Evolutionary conservation across 1,140 invertebrate genomes (phyloP).

Genomic region (Oreohelix idahoensis): DNA sequence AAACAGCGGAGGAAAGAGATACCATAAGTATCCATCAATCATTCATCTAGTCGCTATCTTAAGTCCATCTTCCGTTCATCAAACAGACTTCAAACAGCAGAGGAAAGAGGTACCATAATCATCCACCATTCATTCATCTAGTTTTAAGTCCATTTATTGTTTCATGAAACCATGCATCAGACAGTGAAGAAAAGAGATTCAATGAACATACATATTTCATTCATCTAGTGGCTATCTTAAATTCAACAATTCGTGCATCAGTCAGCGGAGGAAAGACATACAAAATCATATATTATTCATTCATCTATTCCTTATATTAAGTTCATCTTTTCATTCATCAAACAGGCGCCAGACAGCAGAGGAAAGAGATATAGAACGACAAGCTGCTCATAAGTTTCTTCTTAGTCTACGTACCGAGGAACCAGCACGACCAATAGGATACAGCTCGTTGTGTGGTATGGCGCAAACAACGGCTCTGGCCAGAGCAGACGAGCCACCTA

Average conservation of each 20-base stretch:
- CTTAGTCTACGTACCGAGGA: conserved; percentile 81
- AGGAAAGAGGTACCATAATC: conserved; percentile 96
- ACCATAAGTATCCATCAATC: conserved; percentile 60
- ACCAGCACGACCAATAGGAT: conserved; percentile 21
- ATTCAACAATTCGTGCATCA: too few species aligned
- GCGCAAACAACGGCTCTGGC: background rate
- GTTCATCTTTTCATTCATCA: conserved; percentile 68
- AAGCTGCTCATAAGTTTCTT: conserved; percentile 95
- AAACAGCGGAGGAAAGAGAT: conserved; percentile 96
- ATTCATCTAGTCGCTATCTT: background rate
- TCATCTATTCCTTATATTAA: background rate
- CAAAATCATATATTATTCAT: background rate
- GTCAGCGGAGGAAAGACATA: conserved; percentile 96
- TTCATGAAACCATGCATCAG: too few species aligned
- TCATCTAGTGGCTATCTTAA: too few species aligned
- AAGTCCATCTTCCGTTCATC: conserved; percentile 43
- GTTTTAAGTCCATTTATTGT: too few species aligned
- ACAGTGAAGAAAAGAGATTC: too few species aligned
- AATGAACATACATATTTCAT: too few species aligned
- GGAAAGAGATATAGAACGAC: conserved; percentile 94
- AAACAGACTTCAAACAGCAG: conserved; percentile 94
- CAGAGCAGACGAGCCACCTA: background rate
- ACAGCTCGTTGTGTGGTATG: background rate
- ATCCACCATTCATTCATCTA: too few species aligned
- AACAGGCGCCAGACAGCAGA: conserved; percentile 95